A percentile compares a stretch with the other conserved stretches of the same genome.
Evolutionary conservation across 2,888 invertebrate species (phyloP).

Genomic region (Eudemis profundana): DNA sequence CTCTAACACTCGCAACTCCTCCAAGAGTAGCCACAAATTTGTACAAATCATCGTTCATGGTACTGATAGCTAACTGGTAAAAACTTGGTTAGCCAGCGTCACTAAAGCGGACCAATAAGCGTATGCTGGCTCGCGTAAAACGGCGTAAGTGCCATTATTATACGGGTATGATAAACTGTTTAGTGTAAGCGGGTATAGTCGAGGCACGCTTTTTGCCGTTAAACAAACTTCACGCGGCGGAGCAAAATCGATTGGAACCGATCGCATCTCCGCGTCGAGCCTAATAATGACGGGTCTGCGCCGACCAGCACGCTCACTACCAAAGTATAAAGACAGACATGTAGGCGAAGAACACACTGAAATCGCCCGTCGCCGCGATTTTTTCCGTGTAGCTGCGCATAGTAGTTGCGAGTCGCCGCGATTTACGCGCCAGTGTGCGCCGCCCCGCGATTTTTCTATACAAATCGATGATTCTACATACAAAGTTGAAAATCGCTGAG

Average conservation of each 20-base stretch:
- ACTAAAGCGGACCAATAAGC: constrained; percentile 68
- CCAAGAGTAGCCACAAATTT: constrained; percentile 21
- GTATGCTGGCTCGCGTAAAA: constrained; percentile 16
- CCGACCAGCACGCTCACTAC: constrained; percentile 8
- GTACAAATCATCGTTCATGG: constrained; percentile 32
- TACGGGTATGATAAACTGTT: constrained; percentile 4
- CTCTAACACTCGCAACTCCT: constrained; percentile 4
- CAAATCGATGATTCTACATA: too few species aligned
- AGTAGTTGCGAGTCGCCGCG: too few species aligned
- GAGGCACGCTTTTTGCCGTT: constrained; percentile 69
- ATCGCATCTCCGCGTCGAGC: constrained; percentile 74
- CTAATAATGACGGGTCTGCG: constrained; percentile 57
- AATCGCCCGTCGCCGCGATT: too few species aligned
- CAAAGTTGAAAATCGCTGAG: too few species aligned
- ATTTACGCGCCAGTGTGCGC: too few species aligned
- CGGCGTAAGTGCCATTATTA: background rate
- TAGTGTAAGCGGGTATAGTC: constrained; percentile 51
- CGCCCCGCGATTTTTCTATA: too few species aligned
- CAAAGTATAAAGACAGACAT: too few species aligned
- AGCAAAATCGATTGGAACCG: constrained; percentile 78
- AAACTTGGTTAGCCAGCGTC: constrained; percentile 61
- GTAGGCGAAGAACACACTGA: too few species aligned
- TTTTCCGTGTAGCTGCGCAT: too few species aligned
- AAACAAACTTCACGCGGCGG: constrained; percentile 83
- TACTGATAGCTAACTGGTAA: constrained; percentile 47